phyloP scores from a whole-genome alignment of 2,797 vertebrate genomes.

The Darevskia mixta region DNA sequence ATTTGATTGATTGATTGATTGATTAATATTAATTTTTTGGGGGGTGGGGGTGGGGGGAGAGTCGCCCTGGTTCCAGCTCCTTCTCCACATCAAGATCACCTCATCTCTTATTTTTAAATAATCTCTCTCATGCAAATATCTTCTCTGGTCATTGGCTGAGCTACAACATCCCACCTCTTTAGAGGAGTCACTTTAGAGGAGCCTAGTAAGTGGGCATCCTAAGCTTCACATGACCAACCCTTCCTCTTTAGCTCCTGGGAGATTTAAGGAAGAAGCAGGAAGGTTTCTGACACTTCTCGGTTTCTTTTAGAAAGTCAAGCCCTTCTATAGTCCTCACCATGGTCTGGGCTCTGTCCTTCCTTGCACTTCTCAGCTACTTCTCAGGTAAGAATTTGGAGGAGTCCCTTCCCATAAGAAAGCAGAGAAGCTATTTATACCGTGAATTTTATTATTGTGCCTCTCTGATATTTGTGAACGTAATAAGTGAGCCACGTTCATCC shows the following conservation, averaged over 20 bases:
- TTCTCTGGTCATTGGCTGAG: neutral
- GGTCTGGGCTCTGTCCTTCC: neutral
- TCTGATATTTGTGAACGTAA: too few species aligned
- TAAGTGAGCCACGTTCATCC: too few species aligned
- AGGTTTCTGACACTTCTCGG: too few species aligned
- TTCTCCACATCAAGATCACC: too few species aligned
- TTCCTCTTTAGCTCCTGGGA: neutral
- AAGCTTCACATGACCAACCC: neutral
- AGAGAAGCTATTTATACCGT: accelerated
- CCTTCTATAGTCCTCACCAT: neutral
- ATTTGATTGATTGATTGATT: too few species aligned
- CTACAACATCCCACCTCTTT: neutral
- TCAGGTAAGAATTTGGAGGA: too few species aligned
- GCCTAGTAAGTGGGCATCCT: neutral
- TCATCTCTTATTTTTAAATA: too few species aligned
- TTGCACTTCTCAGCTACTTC: neutral
- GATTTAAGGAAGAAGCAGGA: neutral
- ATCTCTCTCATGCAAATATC: neutral
- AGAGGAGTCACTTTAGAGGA: neutral
- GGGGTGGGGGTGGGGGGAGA: too few species aligned
- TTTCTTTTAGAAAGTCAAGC: too few species aligned
- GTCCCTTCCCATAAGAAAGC: neutral
- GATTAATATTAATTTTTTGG: too few species aligned
- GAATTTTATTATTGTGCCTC: too few species aligned
- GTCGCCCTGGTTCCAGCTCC: too few species aligned